Evolutionary conservation across 2,797 vertebrate genomes (phyloP), one percentile per base, ranked within the genome.

Genomic region (Chrysolophus pictus): DNA sequence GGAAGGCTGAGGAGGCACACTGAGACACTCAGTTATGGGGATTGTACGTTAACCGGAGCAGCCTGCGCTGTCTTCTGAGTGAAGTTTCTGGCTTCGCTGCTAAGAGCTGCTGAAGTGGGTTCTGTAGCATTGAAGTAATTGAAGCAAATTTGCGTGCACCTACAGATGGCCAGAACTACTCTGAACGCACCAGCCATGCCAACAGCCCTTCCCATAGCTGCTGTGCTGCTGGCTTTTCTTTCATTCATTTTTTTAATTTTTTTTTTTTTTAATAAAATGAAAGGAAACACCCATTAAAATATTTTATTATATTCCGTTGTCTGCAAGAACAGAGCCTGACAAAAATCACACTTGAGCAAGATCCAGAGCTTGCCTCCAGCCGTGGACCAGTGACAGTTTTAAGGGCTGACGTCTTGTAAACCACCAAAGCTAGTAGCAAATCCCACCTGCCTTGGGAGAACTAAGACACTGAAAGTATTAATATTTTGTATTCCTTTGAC

Each of bases 391-490:
- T 22, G 18, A 58, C 84, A 89, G 71, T 35, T 86, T 87, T 74
- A 87, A 84, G 53, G 37, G 55, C 29, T 74, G 31, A 37, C 18
- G 29, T 59, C 39, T 84, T 22, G 12, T 71, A 81, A 93, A 62
- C 56, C 80, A 87, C 35, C 31, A 87, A 44, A 90, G 35, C 47
- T 31, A 69, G 62, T 68, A 75, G n/a, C 26, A 84, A 88, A 72
- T 69, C 59, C 15, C 70, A 87, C 55, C 37, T 26, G 2, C 13
- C 74, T 84, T 14, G 24, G 16, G 58, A 88, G 58, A 84, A 24
- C 24, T 37, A 35, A 33, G 58, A 42, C 42, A 63, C 68, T 63
- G 62, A 11, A 68, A 49, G 73, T 79, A 42, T 74, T 92, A 78
- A 67, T 23, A 65, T 37, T 19, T 49, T 2, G 3, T 21, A 83